These are phyloP conservation scores for Meleagris gallopavo DNA, from an alignment of 2,113 vertebrate genomes.

Conservation along the genomic window DNA sequence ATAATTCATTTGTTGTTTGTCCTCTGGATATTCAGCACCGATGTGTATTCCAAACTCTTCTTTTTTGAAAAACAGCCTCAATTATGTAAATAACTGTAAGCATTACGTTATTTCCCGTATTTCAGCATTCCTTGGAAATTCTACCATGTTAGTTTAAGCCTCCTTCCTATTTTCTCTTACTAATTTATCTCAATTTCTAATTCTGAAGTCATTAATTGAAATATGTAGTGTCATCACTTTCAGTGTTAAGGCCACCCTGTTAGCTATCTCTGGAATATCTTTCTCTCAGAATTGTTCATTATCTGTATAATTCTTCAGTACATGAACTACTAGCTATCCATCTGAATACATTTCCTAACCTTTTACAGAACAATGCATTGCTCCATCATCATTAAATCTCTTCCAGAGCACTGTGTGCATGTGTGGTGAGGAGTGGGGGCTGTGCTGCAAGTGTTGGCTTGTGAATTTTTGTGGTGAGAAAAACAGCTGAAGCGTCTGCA, in stretches of 20 bases:
- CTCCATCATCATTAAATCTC: neutral
- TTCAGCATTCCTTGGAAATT: neutral
- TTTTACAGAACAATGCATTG: neutral
- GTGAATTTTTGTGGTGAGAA: neutral
- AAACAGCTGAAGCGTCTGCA: neutral
- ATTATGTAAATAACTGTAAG: neutral
- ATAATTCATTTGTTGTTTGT: neutral
- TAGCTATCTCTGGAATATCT: neutral
- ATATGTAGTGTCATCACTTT: neutral
- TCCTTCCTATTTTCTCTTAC: neutral
- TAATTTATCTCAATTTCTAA: neutral
- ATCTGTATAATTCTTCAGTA: neutral
- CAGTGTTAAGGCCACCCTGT: neutral
- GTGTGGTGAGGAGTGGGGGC: neutral
- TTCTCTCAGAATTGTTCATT: neutral
- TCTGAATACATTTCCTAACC: neutral
- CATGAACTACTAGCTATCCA: neutral
- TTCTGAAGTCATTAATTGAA: neutral
- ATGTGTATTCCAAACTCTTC: neutral
- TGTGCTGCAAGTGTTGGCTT: neutral
- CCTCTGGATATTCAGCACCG: neutral
- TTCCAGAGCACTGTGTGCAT: accelerated
- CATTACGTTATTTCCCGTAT: neutral
- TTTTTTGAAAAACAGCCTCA: neutral
- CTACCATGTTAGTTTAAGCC: neutral